phyloP scores from a whole-genome alignment of 2,888 invertebrate species.

The Xestia rhomboidea region DNA sequence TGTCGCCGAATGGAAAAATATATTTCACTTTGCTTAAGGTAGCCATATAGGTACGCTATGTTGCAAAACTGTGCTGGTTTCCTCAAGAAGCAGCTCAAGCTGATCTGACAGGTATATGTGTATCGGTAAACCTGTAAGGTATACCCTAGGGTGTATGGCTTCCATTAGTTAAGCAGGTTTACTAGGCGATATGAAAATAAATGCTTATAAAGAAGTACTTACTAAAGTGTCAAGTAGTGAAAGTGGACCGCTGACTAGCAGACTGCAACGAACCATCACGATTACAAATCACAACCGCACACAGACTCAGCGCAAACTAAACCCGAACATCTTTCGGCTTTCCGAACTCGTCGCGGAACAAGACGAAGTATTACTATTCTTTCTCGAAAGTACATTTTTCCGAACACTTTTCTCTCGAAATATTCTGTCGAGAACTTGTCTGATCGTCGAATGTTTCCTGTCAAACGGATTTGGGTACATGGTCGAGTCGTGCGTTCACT shows the following conservation, averaged over 20 bases:
- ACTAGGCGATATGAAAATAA: background rate
- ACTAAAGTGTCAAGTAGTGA: constrained; percentile 65
- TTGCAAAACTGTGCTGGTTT: too few species aligned
- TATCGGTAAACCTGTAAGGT: too few species aligned
- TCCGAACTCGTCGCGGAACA: constrained; percentile 69
- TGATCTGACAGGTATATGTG: too few species aligned
- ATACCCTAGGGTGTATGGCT: too few species aligned
- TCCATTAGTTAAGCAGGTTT: background rate
- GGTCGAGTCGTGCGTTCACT: constrained; percentile 73
- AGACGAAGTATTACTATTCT: constrained; percentile 75
- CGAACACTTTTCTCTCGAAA: constrained; percentile 83
- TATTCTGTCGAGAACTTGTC: constrained; percentile 92
- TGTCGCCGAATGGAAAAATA: background rate
- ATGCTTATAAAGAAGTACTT: constrained; percentile 48
- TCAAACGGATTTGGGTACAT: constrained; percentile 94
- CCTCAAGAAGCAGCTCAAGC: too few species aligned
- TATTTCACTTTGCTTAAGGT: too few species aligned
- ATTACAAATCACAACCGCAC: constrained; percentile 58
- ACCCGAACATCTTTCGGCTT: constrained; percentile 64
- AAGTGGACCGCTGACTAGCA: constrained; percentile 57
- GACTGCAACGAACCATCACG: constrained; percentile 63
- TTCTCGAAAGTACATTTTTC: constrained; percentile 79
- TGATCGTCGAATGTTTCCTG: constrained; percentile 92
- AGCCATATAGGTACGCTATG: too few species aligned
- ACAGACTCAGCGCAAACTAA: constrained; percentile 64